Conservation (phyloP, 2,888 invertebrate species). For the Epistrophe grossulariae region DNA sequence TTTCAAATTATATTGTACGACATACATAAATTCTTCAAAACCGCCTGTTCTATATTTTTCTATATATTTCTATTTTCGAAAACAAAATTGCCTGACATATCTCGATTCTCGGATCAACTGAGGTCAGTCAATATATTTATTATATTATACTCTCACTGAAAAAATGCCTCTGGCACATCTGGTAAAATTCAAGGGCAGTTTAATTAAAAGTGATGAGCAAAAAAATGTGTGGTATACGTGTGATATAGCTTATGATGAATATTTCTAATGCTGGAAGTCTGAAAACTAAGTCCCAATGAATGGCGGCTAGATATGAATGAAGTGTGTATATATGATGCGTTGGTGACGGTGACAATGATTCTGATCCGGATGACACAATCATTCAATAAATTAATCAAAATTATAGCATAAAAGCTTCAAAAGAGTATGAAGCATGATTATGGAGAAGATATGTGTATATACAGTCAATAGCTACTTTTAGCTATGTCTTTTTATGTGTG, state of each 20-base stretch:
- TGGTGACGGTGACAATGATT: slow-evolving; percentile 60
- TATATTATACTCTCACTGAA: not conserved
- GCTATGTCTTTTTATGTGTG: slow-evolving; percentile 2
- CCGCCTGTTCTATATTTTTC: too few species aligned
- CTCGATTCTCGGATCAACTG: slow-evolving; percentile 56
- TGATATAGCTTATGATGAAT: not conserved
- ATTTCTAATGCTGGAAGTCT: slow-evolving; percentile 11
- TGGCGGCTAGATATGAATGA: not conserved
- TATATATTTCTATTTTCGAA: slow-evolving; percentile 9
- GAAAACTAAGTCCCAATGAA: slow-evolving; percentile 6
- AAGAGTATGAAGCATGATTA: slow-evolving; percentile 21
- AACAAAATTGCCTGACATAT: slow-evolving; percentile 38
- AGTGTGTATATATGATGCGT: slow-evolving; percentile 60
- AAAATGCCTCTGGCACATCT: slow-evolving; percentile 49
- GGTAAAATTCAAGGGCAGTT: slow-evolving; percentile 68
- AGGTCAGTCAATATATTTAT: slow-evolving; percentile 53
- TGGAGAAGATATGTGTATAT: slow-evolving; percentile 33
- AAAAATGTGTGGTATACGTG: not conserved
- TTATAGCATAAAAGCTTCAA: slow-evolving; percentile 52
- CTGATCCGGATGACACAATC: slow-evolving; percentile 75
- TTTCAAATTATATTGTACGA: too few species aligned
- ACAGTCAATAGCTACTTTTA: too few species aligned
- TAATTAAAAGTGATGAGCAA: slow-evolving; percentile 43
- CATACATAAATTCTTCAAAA: too few species aligned
- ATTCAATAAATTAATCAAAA: slow-evolving; percentile 73